Evolutionary conservation across 30 jellyfish, hydroid and myxozoan species (phyloP), one percentile per base, ranked within the genome.

Genomic region (Aurelia coerulea): DNA sequence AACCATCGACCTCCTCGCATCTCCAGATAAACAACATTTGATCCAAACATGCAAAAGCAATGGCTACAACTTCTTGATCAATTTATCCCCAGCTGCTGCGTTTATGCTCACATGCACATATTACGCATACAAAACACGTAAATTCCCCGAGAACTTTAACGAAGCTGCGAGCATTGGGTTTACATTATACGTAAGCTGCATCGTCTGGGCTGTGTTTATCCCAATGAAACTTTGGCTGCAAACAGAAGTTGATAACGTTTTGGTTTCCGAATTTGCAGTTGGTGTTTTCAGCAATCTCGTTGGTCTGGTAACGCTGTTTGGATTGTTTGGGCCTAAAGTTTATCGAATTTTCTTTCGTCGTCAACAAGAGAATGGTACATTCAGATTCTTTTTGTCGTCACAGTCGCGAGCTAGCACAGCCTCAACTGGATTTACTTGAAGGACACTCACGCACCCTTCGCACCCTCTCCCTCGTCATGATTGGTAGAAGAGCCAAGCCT

Each of bases 121-220:
- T 32, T 92, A 86, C 76, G 96, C 98, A 62, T 86, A 76, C 72
- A 86, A 92, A 73, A 86, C 98, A 5, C 49, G 97, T 41, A 79
- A 86, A 16, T 75, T 92, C 31, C 97, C 98, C n/a, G 87, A 92
- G 87, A 92, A 95, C 35, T 92, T 73, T 80, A 92, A 88, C 78
- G 98, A 92, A 65, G 60, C 93, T 16, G 58, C 90, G 52, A 92
- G 92, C 71, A 86, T 92, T 72, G 98, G 97, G 62, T 56, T 85
- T 50, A 92, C 97, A 5, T 86, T 92, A 97, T 92, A 78, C 74
- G 51, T 87, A 60, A 92, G 90, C 14, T 81, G 90, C 32, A 66
- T 92, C 58, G 18, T 84, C 39, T 84, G 93, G 93, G 88, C 76
- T 52, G 88, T 59, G 18, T 84, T 84, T 56, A 77, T 84, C n/a